A percentile compares a stretch with the other conserved stretches of the same genome.
Evolutionary conservation across 1,140 invertebrate species (phyloP).

Genomic region (Achatina immaculata): DNA sequence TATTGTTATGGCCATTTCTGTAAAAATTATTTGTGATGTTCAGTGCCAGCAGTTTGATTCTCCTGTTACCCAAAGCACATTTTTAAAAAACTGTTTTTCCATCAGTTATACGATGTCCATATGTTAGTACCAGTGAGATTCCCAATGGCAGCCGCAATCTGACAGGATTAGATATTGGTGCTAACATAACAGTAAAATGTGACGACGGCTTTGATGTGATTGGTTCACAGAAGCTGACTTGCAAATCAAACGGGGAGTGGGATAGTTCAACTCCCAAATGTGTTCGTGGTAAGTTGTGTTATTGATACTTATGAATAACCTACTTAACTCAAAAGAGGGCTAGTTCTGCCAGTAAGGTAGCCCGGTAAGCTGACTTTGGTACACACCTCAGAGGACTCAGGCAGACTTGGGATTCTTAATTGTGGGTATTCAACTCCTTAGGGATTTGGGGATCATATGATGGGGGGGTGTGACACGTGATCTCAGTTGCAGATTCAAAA

Average conservation of each 20-base stretch:
- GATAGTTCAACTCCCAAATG: constrained; percentile 40
- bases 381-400: neutral
- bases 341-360: neutral
- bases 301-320: neutral
- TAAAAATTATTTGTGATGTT: neutral
- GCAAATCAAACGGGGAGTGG: constrained; percentile 50
- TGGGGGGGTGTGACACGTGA: too few relatives aligned
- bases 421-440: too few relatives aligned
- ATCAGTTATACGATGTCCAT: constrained; percentile 54
- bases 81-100: constrained; percentile 32
- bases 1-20: neutral
- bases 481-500: too few relatives aligned
- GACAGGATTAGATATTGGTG: constrained; percentile 43
- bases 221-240: constrained; percentile 22
- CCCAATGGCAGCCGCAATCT: constrained; percentile 51
- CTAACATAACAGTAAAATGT: constrained; percentile 48
- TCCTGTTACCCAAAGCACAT: neutral
- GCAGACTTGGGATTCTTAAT: neutral
- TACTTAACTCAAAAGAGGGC: neutral
- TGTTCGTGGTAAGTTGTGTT: constrained; percentile 21
- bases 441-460: too few relatives aligned
- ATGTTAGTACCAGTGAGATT: constrained; percentile 29
- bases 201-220: constrained; percentile 33
- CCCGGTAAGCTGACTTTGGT: neutral
- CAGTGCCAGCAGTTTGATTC: neutral